Evolutionary conservation across 2,113 vertebrate genomes (phyloP).

Genomic region (Strigops habroptila): DNA sequence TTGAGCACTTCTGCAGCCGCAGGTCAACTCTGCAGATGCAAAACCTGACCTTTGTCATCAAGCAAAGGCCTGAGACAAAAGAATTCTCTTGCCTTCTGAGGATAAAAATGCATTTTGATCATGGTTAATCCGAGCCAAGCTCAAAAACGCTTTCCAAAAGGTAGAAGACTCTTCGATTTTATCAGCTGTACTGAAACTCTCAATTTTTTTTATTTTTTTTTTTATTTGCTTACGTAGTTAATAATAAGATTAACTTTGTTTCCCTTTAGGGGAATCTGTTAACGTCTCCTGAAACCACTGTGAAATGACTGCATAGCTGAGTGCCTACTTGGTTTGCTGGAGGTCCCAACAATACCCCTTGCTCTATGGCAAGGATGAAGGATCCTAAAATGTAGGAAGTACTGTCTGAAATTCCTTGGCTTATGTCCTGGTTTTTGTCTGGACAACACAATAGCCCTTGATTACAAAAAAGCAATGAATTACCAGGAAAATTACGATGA

Average conservation of each 20-base stretch:
- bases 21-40: slow-evolving; percentile 12
- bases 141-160: neutral
- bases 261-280: neutral
- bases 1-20: neutral
- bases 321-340: neutral
- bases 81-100: neutral
- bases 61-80: slow-evolving; percentile 6
- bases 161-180: neutral
- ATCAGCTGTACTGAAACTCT: neutral
- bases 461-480: neutral
- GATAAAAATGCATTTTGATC: slow-evolving; percentile 5
- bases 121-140: neutral
- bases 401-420: neutral
- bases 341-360: neutral
- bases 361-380: neutral
- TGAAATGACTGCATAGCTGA: neutral
- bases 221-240: neutral
- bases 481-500: neutral
- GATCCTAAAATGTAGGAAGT: neutral
- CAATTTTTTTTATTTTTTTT: neutral
- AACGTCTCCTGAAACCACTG: neutral
- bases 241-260: neutral
- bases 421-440: neutral
- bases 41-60: neutral
- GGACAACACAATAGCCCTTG: neutral